A percentile compares a stretch with the other conserved stretches of the same genome.
phyloP scores from a whole-genome alignment of 2,888 invertebrate genomes.

The Atrina japonica region DNA sequence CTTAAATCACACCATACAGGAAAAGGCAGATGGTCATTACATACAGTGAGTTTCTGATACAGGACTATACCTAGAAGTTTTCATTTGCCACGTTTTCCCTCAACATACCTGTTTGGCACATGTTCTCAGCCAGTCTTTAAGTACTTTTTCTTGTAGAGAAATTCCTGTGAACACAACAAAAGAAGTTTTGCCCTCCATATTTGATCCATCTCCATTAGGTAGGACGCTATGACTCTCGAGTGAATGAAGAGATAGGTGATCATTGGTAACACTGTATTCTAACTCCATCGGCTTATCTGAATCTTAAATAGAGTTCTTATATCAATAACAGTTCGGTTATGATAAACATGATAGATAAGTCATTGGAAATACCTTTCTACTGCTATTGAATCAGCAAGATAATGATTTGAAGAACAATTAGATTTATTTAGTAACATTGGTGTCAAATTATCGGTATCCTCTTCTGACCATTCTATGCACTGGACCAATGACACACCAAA shows the following conservation, averaged over 20 bases:
- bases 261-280: slow-evolving; percentile 53
- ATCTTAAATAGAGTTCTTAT: slow-evolving; percentile 13
- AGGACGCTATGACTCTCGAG: background rate
- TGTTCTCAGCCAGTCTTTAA: slow-evolving; percentile 71
- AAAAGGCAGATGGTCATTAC: too few species aligned
- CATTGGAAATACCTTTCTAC: too few species aligned
- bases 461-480: too few species aligned
- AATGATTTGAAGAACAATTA: too few species aligned
- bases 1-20: too few species aligned
- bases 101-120: slow-evolving; percentile 73
- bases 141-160: slow-evolving; percentile 57
- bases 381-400: too few species aligned
- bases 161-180: slow-evolving; percentile 72
- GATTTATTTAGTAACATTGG: too few species aligned
- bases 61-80: too few species aligned
- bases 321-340: background rate
- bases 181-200: slow-evolving; percentile 16
- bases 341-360: background rate
- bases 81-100: too few species aligned
- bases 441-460: too few species aligned
- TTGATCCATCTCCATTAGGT: slow-evolving; percentile 37
- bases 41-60: too few species aligned
- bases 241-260: slow-evolving; percentile 34
- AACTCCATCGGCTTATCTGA: slow-evolving; percentile 50
- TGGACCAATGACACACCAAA: too few species aligned